Percentiles rank a stretch among this genome's conserved stretches.
Evolutionary conservation across 2,113 vertebrate genomes (phyloP).

Genomic region (Microcebus tavaratra): DNA sequence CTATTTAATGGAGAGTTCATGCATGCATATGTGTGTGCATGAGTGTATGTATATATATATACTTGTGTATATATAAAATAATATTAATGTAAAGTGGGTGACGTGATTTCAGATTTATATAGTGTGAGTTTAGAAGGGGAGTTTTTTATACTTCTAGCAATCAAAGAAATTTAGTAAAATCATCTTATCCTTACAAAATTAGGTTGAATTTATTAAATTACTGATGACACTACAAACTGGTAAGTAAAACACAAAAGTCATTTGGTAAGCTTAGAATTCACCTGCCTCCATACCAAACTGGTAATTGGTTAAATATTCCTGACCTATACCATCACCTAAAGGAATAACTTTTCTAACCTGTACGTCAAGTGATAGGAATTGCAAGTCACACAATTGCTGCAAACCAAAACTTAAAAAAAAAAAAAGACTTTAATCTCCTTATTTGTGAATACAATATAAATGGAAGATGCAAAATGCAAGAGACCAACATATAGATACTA

Average conservation of each 20-base stretch:
- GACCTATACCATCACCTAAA: background rate
- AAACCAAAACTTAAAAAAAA: background rate
- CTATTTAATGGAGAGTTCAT: background rate
- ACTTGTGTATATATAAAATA: background rate
- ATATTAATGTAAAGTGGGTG: background rate
- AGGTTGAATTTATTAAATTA: background rate
- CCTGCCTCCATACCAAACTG: background rate
- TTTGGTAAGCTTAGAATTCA: constrained; percentile 44
- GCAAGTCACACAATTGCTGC: background rate
- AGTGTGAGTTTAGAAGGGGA: background rate
- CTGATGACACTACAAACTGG: background rate
- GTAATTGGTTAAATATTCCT: constrained; percentile 1
- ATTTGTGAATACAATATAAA: background rate
- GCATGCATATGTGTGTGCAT: background rate
- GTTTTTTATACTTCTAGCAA: background rate
- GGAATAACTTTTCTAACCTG: background rate
- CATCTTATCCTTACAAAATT: constrained; percentile 37
- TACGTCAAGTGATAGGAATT: background rate
- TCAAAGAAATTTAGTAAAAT: constrained; percentile 13
- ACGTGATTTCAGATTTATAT: background rate
- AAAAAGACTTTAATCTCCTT: background rate
- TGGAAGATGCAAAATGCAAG: background rate
- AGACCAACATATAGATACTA: background rate
- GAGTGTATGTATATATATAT: background rate
- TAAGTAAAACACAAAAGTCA: constrained; percentile 5